A percentile compares a stretch with the other conserved stretches of the same genome.
Evolutionary conservation across 2,797 vertebrate species (phyloP).

Genomic region (Ctenochaetus hawaiiensis): DNA sequence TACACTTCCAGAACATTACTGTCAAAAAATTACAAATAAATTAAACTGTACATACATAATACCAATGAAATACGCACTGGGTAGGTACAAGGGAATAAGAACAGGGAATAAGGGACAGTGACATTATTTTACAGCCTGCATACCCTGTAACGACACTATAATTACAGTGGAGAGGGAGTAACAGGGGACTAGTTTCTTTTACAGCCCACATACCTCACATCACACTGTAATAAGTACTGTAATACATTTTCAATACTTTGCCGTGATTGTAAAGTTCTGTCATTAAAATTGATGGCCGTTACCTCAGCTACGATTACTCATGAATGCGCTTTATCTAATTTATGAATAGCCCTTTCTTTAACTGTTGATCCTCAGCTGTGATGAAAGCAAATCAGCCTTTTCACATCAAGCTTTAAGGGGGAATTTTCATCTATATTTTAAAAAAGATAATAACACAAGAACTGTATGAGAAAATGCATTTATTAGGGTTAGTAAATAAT

Average conservation of each 20-base stretch:
- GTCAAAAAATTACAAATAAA: not conserved
- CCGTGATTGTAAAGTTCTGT: not conserved
- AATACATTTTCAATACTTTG: not conserved
- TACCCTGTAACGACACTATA: not conserved
- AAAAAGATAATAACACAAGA: no score
- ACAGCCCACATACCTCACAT: slow-evolving; percentile 1
- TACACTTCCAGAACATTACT: not conserved
- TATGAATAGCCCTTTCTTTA: not conserved
- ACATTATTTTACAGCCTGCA: not conserved
- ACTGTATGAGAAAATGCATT: no score
- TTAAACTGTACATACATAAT: not conserved
- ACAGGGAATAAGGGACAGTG: not conserved
- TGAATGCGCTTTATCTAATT: not conserved
- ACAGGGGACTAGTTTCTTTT: slow-evolving; percentile 13
- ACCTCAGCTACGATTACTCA: not conserved
- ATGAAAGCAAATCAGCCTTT: not conserved
- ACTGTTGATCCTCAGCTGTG: not conserved
- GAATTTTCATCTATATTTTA: no score
- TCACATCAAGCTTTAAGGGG: no score
- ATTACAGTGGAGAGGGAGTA: not conserved
- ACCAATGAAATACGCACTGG: not conserved
- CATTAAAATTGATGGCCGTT: not conserved
- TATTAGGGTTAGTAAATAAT: no score
- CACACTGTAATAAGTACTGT: not conserved
- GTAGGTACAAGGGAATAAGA: not conserved